phyloP scores from a whole-genome alignment of 2,113 vertebrate genomes.

The Aleadryas rufinucha region DNA sequence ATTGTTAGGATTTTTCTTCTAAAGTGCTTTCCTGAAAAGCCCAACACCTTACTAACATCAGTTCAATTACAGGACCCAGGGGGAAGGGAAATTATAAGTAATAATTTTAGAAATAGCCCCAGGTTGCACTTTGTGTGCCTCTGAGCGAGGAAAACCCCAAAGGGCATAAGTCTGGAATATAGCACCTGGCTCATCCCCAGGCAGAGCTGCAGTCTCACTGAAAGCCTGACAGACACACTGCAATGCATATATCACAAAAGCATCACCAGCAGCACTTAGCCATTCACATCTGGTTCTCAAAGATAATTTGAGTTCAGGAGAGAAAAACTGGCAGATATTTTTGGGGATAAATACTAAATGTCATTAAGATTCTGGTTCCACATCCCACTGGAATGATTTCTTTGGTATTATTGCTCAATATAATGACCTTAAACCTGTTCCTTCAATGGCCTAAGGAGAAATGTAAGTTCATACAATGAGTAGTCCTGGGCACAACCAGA shows the following conservation, averaged over 20 bases:
- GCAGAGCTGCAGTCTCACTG: not conserved
- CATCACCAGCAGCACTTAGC: not conserved
- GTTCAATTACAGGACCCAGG: not conserved
- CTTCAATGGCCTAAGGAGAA: not conserved
- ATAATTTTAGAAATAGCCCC: slow-evolving; percentile 14
- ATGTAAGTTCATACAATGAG: not conserved
- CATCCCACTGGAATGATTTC: not conserved
- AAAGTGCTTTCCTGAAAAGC: not conserved
- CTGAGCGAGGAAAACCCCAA: not conserved
- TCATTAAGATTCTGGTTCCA: not conserved
- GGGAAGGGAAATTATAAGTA: not conserved
- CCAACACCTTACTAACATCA: not conserved
- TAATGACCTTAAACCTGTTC: not conserved
- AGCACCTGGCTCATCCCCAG: not conserved
- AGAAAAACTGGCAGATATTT: not conserved
- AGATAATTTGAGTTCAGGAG: not conserved
- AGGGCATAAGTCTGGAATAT: not conserved
- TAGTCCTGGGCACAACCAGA: not conserved
- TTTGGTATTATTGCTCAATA: not conserved
- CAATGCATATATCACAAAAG: not conserved
- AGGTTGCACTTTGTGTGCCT: not conserved
- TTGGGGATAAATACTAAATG: not conserved
- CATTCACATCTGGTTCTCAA: not conserved
- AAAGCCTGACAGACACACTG: not conserved
- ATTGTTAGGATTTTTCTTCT: not conserved